phyloP scores from a whole-genome alignment of 2,113 vertebrate species.

The Macaca fascicularis region T2T-MFA8v1.1 NC_088387.1:57283501-57284000 shows the following conservation, averaged over 20 bases:
- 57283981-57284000: background rate
- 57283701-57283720: slow-evolving; percentile 9
- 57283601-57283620: background rate
- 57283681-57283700: background rate
- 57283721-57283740: background rate
- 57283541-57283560: too few species aligned
- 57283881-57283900: background rate
- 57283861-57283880: background rate
- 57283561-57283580: background rate
- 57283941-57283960: background rate
- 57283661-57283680: background rate
- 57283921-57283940: background rate
- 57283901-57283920: background rate
- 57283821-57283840: slow-evolving; percentile 7
- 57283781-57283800: background rate
- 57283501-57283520: background rate
- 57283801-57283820: background rate
- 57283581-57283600: background rate
- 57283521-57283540: background rate
- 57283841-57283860: background rate
- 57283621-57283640: background rate
- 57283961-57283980: background rate
- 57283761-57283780: background rate
- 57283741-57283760: background rate
- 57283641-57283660: background rate